Percentiles rank a stretch among this genome's conserved stretches.
phyloP scores from a whole-genome alignment of 1,140 invertebrate genomes.

The Drosophila lini region DNA sequence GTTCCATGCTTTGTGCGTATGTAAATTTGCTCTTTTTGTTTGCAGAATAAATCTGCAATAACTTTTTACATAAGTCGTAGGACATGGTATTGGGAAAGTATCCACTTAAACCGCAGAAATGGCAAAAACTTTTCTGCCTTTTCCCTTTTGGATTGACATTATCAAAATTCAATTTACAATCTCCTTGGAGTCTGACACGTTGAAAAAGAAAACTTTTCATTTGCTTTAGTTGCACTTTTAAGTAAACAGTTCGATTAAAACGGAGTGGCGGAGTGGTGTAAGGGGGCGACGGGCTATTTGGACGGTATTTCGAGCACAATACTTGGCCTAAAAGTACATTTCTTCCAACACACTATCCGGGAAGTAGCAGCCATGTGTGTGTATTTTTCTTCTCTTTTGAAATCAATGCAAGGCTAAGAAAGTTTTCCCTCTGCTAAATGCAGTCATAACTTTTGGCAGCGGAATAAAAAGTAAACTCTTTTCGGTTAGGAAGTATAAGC shows the following conservation, averaged over 20 bases:
- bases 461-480: slow-evolving; percentile 62
- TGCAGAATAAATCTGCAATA: slow-evolving; percentile 9
- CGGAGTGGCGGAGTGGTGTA: slow-evolving; percentile 41
- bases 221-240: slow-evolving; percentile 80
- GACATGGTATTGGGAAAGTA: not conserved
- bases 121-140: slow-evolving; percentile 56
- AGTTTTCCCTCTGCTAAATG: slow-evolving; percentile 74
- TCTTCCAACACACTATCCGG: not conserved
- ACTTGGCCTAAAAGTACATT: slow-evolving; percentile 68
- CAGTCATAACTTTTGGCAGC: slow-evolving; percentile 82
- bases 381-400: slow-evolving; percentile 66
- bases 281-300: not conserved
- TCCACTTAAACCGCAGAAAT: slow-evolving; percentile 61
- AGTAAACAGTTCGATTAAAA: slow-evolving; percentile 83
- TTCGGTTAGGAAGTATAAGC: slow-evolving; percentile 73
- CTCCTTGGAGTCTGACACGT: slow-evolving; percentile 55
- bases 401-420: slow-evolving; percentile 77
- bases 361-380: slow-evolving; percentile 7
- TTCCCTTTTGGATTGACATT: slow-evolving; percentile 66
- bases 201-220: slow-evolving; percentile 69
- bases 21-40: slow-evolving; percentile 38
- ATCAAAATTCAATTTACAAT: slow-evolving; percentile 82
- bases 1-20: slow-evolving; percentile 18
- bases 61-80: not conserved
- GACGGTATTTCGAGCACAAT: slow-evolving; percentile 50